Evolutionary conservation across 2,888 invertebrate species (phyloP), one percentile per base, ranked within the genome.

Genomic region (Luperina testacea): DNA sequence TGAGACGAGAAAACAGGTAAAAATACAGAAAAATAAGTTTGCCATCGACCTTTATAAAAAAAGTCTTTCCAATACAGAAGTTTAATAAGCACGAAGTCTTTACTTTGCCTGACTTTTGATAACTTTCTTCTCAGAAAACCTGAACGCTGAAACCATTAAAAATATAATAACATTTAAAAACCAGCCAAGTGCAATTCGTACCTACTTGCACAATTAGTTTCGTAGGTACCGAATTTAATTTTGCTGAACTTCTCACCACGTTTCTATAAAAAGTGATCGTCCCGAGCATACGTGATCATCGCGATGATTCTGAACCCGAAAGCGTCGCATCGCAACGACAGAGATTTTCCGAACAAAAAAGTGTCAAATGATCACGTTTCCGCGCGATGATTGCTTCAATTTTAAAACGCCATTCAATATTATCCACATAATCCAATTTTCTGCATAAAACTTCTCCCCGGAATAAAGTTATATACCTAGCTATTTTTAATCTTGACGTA

Each of bases 21-120:
- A 77, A 69, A 48, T 76, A 32, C 57, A 45, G 4, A 20, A 59
- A 69, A 59, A 59, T 59, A 24, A 77, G 48, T 59, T 77, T 2
- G 2, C n/a, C 61, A 20, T 64, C 48, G n/a, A 27, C 67, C 59
- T 75, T 20, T 51, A 64, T 53, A 38, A 24, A 45, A 45, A 74
- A 82, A 57, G 48, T 45, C 42, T 71, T 59, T 48, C 61, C 53
- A 64, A 61, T 78, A 76, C 75, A 77, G 67, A 67, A 77, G 61
- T 59, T 84, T 68, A 84, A 84, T 80, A 71, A 68, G 13, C 48
- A 53, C 17, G 13, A 63, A 68, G 38, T 67, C 53, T 82, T 63
- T 42, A 67, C 61, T 51, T 72, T 61, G 32, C 15, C 57, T 63
- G 45, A 72, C 57, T 64, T 68, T 64, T 75, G 67, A 81, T 72